Percentiles rank a stretch among this genome's conserved stretches.
phyloP scores from a whole-genome alignment of 2,888 invertebrate genomes.

The Euclidia mi region DNA sequence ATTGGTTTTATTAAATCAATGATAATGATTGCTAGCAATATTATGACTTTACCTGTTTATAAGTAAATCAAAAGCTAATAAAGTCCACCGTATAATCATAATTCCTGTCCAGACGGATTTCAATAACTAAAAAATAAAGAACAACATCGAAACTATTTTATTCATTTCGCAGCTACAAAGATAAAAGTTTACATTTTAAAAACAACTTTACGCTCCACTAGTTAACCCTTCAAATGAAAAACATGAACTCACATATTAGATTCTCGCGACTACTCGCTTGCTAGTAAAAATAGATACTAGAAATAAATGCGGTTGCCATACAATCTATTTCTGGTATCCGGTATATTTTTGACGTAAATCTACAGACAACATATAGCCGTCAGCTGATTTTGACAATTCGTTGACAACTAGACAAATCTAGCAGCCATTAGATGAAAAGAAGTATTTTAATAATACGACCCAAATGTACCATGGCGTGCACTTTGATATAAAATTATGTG shows the following conservation, averaged over 20 bases:
- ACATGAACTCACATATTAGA: constrained; percentile 23
- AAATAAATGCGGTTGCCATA: constrained; percentile 58
- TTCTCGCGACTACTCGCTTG: constrained; percentile 30
- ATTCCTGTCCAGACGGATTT: too few species aligned
- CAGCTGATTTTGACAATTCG: constrained; percentile 67
- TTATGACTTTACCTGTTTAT: too few species aligned
- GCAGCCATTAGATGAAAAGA: constrained; percentile 39
- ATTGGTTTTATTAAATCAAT: too few species aligned
- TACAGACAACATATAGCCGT: constrained; percentile 56
- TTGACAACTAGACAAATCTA: constrained; percentile 57
- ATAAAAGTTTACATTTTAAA: background rate
- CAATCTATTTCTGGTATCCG: constrained; percentile 56
- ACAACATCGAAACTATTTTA: constrained; percentile 1
- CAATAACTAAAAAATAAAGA: background rate
- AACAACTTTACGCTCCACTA: constrained; percentile 10
- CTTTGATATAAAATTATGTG: constrained; percentile 28
- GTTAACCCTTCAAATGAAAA: constrained; percentile 24
- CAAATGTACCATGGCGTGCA: constrained; percentile 9
- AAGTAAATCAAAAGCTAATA: too few species aligned
- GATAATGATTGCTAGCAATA: too few species aligned
- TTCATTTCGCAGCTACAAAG: background rate
- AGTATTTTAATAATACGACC: constrained; percentile 35
- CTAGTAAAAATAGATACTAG: constrained; percentile 51
- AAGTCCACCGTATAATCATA: too few species aligned
- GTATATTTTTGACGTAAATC: constrained; percentile 64